Conservation (phyloP, 1,140 invertebrate species). For the Megalopta genalis region DNA sequence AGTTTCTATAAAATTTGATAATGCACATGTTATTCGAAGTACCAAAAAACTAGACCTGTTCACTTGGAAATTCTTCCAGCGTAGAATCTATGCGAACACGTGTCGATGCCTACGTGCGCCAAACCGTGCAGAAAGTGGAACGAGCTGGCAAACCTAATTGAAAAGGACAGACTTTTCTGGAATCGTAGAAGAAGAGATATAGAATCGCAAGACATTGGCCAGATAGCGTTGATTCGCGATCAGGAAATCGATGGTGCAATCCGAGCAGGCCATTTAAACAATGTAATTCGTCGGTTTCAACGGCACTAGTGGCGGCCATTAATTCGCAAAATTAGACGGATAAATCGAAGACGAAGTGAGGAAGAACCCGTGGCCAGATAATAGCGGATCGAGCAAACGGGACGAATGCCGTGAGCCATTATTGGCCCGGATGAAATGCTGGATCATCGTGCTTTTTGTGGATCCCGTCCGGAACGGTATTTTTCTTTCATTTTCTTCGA, state of each 20-base stretch:
- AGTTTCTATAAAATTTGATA: too few species aligned
- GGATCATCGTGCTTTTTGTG: conserved; percentile 42
- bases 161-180: conserved; percentile 7
- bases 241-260: conserved; percentile 15
- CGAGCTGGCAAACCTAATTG: conserved; percentile 30
- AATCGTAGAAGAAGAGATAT: not conserved
- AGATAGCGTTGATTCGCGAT: not conserved
- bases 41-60: too few species aligned
- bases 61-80: not conserved
- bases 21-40: too few species aligned
- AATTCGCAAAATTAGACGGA: conserved; percentile 64
- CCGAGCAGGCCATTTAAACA: conserved; percentile 48
- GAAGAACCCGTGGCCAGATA: conserved; percentile 36
- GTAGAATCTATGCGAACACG: conserved; percentile 13
- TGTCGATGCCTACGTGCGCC: not conserved
- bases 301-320: conserved; percentile 45
- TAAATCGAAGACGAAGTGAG: conserved; percentile 52
- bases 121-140: conserved; percentile 23
- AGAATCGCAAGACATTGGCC: not conserved
- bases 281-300: conserved; percentile 50
- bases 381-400: conserved; percentile 30
- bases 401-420: conserved; percentile 40
- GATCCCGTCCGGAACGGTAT: not conserved
- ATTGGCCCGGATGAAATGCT: conserved; percentile 45
- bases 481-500: not conserved